These are phyloP conservation scores for Picus viridis DNA, from an alignment of 2,797 vertebrate species.

Conservation along the genomic window DNA sequence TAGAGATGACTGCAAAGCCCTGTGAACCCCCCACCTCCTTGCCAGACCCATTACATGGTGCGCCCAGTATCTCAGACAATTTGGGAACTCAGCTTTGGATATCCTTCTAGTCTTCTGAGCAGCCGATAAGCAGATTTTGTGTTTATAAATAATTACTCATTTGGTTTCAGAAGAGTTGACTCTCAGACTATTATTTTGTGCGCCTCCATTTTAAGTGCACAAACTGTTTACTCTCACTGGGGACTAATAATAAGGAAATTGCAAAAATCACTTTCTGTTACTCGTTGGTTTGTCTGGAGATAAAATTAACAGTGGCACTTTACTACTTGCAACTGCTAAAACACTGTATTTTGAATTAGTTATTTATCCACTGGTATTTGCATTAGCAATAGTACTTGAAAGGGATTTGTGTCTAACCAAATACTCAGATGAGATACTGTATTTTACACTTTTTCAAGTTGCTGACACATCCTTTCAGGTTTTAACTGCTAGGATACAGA, in stretches of 20 bases:
- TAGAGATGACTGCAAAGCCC: background rate
- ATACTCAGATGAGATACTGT: background rate
- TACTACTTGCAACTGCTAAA: background rate
- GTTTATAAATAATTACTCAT: constrained; percentile 36
- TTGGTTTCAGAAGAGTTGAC: constrained; percentile 25
- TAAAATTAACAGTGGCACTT: constrained; percentile 8
- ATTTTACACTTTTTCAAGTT: background rate
- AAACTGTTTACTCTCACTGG: background rate
- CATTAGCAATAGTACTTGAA: background rate
- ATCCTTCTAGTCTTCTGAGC: background rate
- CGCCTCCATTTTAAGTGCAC: background rate
- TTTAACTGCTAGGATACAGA: background rate
- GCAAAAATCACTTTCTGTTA: background rate
- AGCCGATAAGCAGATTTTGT: constrained; percentile 22
- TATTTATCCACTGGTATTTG: background rate
- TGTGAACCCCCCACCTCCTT: background rate
- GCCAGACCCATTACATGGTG: rapidly evolving
- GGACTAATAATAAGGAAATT: background rate
- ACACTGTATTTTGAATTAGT: background rate
- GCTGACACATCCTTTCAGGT: background rate
- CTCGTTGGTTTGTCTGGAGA: background rate
- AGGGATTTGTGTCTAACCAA: background rate
- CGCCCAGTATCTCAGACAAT: background rate
- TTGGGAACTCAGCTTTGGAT: background rate
- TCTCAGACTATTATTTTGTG: background rate